Evolutionary conservation across 2,888 invertebrate species (phyloP).

Genomic region (Athalia circularis): DNA sequence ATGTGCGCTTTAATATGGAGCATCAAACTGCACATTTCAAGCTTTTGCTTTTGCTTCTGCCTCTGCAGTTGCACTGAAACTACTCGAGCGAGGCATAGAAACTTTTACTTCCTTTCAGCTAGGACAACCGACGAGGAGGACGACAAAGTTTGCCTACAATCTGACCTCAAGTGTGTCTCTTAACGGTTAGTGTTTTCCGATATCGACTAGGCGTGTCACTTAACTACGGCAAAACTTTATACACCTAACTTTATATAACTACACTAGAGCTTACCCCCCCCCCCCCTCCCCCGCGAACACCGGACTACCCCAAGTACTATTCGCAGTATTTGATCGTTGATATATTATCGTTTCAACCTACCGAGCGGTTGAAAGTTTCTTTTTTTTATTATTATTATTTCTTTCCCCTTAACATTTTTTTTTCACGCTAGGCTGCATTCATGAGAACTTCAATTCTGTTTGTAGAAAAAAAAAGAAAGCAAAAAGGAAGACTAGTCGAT

Average conservation of each 20-base stretch:
- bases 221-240: conserved; percentile 21
- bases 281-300: too few species aligned
- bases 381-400: neutral
- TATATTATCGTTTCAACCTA: neutral
- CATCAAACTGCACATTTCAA: too few species aligned
- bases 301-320: too few species aligned
- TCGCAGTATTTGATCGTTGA: too few species aligned
- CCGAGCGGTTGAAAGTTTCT: neutral
- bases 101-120: neutral
- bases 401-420: neutral
- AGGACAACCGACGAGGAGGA: neutral
- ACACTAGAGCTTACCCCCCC: too few species aligned
- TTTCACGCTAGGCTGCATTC: neutral
- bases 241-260: neutral
- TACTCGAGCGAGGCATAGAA: neutral
- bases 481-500: neutral
- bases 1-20: too few species aligned
- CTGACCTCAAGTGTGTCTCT: conserved; percentile 32
- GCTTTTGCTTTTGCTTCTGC: too few species aligned
- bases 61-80: too few species aligned
- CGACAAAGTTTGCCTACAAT: conserved; percentile 29
- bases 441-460: neutral
- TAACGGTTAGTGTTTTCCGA: conserved; percentile 43
- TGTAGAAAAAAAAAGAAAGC: too few species aligned
- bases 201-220: conserved; percentile 41